phyloP scores from a whole-genome alignment of 2,113 vertebrate species.

The Megalops atlanticus region DNA sequence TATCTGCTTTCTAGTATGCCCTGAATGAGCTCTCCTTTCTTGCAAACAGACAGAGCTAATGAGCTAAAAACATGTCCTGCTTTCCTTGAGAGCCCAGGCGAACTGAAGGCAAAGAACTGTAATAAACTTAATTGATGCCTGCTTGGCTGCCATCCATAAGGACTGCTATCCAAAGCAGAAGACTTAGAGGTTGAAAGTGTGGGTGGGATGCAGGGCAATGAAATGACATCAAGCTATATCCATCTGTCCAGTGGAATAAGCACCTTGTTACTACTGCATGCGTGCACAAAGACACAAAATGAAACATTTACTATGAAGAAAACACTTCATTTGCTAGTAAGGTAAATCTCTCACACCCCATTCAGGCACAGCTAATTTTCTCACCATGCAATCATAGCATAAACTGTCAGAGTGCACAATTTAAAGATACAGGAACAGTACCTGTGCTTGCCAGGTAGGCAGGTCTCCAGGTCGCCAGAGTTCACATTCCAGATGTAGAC shows the following conservation, averaged over 20 bases:
- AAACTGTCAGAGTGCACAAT: no score
- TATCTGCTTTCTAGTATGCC: neutral
- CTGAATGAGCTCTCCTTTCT: neutral
- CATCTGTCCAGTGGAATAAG: no score
- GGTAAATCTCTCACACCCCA: no score
- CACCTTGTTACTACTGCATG: no score
- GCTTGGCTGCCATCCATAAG: slow-evolving; percentile 11
- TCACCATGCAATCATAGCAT: no score
- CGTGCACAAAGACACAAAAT: no score
- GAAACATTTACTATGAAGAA: no score
- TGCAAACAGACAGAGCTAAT: slow-evolving; percentile 1
- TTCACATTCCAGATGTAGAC: slow-evolving; percentile 83
- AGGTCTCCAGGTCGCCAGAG: slow-evolving; percentile 70
- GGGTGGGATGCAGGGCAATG: neutral
- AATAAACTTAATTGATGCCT: slow-evolving; percentile 27
- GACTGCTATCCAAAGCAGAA: neutral
- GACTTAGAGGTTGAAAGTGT: neutral
- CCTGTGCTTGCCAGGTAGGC: slow-evolving; percentile 76
- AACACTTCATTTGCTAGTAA: no score
- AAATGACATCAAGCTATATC: no score
- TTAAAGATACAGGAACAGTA: slow-evolving; percentile 43
- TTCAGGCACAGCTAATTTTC: no score
- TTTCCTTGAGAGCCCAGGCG: slow-evolving; percentile 4
- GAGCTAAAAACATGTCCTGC: neutral
- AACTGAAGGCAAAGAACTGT: slow-evolving; percentile 19